Evolutionary conservation across 2,888 invertebrate species (phyloP), one percentile per base, ranked within the genome.

Genomic region (Mesochorus sp.): DNA sequence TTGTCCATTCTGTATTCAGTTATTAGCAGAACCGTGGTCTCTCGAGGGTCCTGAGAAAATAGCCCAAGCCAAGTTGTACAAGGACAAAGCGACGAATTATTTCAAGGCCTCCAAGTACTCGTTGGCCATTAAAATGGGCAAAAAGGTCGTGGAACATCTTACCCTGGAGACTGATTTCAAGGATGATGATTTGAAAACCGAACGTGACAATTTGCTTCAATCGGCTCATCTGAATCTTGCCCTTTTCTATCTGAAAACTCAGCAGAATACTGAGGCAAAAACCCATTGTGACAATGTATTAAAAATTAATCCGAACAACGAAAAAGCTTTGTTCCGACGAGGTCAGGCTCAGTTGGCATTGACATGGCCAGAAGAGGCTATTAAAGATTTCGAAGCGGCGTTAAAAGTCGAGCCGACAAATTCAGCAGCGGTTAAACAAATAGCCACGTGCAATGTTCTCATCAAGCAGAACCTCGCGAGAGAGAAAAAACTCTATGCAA

Each of bases 31-130:
- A 82, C 91, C 93, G 51, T 99, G 98, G 98, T 94, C 96, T 47
- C 93, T 99, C 92, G 95, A 96, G 76, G 92, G 93, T 0, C 91
- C 92, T 0, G 97, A 98, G 90, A 96, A 96, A 88, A 83, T 99
- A 3, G 95, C 95, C 72, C 96, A 96, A 87, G 95, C 96, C 0
- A 94, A 95, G 89, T 92, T 96, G 10, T 95, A 94, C 80, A 99
- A 99, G 91, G 96, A 96, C 79, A 98, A 97, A 88, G 99, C 98
- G 51, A 98, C 97, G 0, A 93, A 94, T 55, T 98, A 97, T 89
- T 97, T 98, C 87, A 97, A 97, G 91, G 93, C 93, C 0, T 94
- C 93, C 73, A 97, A 98, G 89, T 95, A 93, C 84, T 91, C 92
- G 67, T 86, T 97, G 82, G 98, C 99, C 0, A 92, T 95, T 55